phyloP scores from a whole-genome alignment of 2,113 vertebrate species.

The Anser brachyrhynchus region DNA sequence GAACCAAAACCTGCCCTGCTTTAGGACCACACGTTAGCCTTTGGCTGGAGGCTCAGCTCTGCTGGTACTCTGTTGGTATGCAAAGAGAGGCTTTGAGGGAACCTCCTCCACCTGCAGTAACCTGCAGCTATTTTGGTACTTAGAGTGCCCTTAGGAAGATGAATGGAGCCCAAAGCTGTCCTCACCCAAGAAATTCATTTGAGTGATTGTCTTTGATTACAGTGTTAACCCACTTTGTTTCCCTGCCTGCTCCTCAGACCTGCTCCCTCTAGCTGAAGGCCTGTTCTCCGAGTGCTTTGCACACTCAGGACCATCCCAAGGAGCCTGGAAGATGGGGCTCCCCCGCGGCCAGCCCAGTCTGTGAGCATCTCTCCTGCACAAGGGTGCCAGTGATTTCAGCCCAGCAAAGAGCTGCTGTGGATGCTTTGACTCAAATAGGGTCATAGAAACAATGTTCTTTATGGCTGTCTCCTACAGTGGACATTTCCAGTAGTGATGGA shows the following conservation, averaged over 20 bases:
- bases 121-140: background rate
- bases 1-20: background rate
- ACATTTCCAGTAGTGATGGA: background rate
- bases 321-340: background rate
- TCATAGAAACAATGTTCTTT: background rate
- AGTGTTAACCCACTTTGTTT: background rate
- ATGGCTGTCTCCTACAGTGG: background rate
- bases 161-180: background rate
- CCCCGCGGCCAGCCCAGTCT: background rate
- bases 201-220: background rate
- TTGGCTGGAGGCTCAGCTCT: background rate
- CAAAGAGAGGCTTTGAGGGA: background rate
- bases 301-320: background rate
- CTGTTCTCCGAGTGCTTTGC: background rate
- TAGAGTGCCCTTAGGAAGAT: background rate
- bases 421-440: background rate
- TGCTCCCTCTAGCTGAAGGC: background rate
- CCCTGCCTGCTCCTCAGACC: background rate
- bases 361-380: background rate
- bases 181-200: background rate
- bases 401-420: background rate
- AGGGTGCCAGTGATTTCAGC: background rate
- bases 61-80: background rate
- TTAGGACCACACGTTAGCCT: rapidly evolving
- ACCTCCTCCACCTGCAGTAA: background rate